Conservation (phyloP, 2,797 vertebrate species). For the Austrolebias charrua region DNA sequence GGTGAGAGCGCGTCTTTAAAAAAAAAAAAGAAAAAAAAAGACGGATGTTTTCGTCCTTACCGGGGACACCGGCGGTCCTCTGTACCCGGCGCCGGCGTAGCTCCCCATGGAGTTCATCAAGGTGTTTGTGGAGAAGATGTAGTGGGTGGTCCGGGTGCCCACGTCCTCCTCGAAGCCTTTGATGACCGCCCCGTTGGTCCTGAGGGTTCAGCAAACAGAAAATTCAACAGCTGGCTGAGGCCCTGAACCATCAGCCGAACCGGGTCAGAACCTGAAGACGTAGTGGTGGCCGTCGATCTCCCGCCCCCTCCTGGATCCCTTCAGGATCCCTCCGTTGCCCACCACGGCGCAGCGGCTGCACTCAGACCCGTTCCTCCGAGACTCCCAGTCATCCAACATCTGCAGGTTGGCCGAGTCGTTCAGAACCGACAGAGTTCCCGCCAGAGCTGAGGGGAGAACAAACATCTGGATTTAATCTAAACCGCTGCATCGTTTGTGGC, state of each 20-base stretch:
- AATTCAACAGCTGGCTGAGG: too few species aligned
- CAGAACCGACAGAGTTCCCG: slow-evolving; percentile 69
- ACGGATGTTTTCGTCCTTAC: neutral
- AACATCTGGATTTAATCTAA: neutral
- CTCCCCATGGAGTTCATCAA: slow-evolving; percentile 78
- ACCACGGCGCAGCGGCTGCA: slow-evolving; percentile 83
- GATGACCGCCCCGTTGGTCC: slow-evolving; percentile 80
- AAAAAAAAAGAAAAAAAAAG: too few species aligned
- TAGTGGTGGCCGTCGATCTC: slow-evolving; percentile 85
- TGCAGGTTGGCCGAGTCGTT: slow-evolving; percentile 69
- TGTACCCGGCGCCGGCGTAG: slow-evolving; percentile 67
- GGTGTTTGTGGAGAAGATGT: slow-evolving; percentile 86
- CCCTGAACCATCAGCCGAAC: neutral
- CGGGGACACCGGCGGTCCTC: slow-evolving; percentile 62
- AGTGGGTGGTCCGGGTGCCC: slow-evolving; percentile 82
- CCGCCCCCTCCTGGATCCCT: slow-evolving; percentile 72
- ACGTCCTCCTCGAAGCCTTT: slow-evolving; percentile 81
- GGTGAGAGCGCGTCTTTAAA: fast-evolving
- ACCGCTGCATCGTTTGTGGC: neutral
- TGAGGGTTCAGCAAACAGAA: slow-evolving; percentile 30
- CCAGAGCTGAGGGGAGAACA: slow-evolving; percentile 64
- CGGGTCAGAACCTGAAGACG: slow-evolving; percentile 72
- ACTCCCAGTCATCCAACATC: slow-evolving; percentile 79
- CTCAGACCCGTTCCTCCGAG: neutral
- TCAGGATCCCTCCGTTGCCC: slow-evolving; percentile 84